Conservation (phyloP, 2,888 invertebrate species). For the Abrostola tripartita region DNA sequence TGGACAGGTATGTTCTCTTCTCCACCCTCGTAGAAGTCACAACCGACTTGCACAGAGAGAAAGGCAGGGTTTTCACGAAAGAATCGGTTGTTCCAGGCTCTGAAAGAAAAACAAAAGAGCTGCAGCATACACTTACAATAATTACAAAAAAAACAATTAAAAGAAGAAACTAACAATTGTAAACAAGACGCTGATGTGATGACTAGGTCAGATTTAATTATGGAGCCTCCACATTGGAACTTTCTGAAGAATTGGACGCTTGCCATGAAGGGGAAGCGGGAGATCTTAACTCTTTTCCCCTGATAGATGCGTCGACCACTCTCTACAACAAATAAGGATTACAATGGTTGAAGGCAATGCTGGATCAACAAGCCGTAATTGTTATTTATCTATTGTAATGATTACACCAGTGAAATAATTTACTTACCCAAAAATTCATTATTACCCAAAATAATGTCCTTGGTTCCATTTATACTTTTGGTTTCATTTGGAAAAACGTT, state of each 20-base stretch:
- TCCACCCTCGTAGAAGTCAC: conserved; percentile 64
- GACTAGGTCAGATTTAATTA: conserved; percentile 75
- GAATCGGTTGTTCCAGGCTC: conserved; percentile 79
- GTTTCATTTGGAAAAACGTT: conserved; percentile 23
- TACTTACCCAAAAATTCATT: conserved; percentile 73
- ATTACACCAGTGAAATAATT: background rate
- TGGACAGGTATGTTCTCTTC: conserved; percentile 71
- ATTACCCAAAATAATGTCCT: conserved; percentile 48
- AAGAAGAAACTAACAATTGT: conserved; percentile 67
- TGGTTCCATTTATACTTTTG: conserved; percentile 3
- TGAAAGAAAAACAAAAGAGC: conserved; percentile 33
- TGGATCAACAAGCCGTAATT: background rate
- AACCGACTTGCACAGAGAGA: conserved; percentile 74
- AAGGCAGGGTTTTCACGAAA: conserved; percentile 79
- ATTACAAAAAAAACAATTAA: background rate
- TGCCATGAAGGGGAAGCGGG: conserved; percentile 76
- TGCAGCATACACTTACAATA: too few relatives aligned
- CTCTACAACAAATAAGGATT: conserved; percentile 53
- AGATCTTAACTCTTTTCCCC: conserved; percentile 67
- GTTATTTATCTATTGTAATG: background rate
- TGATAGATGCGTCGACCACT: conserved; percentile 71
- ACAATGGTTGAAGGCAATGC: background rate
- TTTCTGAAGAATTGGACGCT: conserved; percentile 72
- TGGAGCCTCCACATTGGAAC: conserved; percentile 77
- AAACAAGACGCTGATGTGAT: conserved; percentile 79